phyloP scores from a whole-genome alignment of 2,888 invertebrate species.

The Hoplodrina ambigua region DNA sequence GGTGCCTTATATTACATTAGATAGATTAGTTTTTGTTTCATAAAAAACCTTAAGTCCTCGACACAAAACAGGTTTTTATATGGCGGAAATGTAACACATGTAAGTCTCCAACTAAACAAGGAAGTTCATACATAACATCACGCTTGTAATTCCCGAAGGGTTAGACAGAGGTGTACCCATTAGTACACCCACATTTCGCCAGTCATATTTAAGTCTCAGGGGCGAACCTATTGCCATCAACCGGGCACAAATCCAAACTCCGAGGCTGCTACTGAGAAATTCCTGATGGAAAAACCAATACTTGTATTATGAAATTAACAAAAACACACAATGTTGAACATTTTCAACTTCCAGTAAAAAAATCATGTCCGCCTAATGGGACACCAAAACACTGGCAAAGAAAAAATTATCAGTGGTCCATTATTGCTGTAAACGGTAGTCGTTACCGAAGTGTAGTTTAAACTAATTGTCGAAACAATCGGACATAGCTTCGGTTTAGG shows the following conservation, averaged over 20 bases:
- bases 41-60: neutral
- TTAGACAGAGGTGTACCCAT: too few relatives aligned
- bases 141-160: too few relatives aligned
- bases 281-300: too few relatives aligned
- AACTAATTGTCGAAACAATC: constrained; percentile 48
- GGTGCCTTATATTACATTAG: neutral
- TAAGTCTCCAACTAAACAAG: neutral
- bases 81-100: neutral
- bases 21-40: too few relatives aligned
- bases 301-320: neutral
- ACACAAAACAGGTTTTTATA: neutral
- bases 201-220: too few relatives aligned
- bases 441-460: constrained; percentile 32
- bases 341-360: neutral
- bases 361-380: constrained; percentile 12
- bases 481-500: constrained; percentile 7
- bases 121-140: constrained; percentile 13
- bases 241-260: too few relatives aligned
- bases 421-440: constrained; percentile 42
- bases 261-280: too few relatives aligned
- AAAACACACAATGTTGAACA: constrained; percentile 5
- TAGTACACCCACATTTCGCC: too few relatives aligned
- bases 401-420: constrained; percentile 41
- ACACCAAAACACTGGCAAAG: constrained; percentile 32
- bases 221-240: too few relatives aligned